Evolutionary conservation across 2,888 invertebrate species (phyloP), one percentile per base, ranked within the genome.

Genomic region (Cephus runcator): DNA sequence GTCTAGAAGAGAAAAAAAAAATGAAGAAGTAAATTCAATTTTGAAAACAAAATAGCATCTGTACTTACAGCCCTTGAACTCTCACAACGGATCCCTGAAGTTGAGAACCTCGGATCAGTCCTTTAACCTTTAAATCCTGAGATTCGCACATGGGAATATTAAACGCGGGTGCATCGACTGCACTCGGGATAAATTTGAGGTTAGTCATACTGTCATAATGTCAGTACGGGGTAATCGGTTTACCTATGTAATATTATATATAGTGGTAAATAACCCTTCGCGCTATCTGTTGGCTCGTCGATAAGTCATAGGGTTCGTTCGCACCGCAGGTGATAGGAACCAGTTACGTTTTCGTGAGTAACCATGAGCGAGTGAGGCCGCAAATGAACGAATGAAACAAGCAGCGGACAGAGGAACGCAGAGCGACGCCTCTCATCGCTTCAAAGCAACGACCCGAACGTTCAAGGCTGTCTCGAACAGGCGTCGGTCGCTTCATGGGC

Each of bases 361-460:
- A 71, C 71, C 71, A 34, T 12, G 33, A 71, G 33, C 71, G 56
- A 56, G 56, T 15, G 56, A 56, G 56, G 23, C 56, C 23, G 23
- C 56, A 56, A 56, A 56, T 56, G 56, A 56, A 56, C 71, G 34
- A 71, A 71, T 31, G 30, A 30, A 34, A 71, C 31, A 12, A 33
- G 31, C 71, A 12, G 71, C 71, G 71, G 23, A 31, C 31, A 71
- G 71, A 36, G 34, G 34, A 78, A 73, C 83, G 81, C 78, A 81
- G 80, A 84, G 86, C 85, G 85, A 85, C 84, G 82, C 85, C 84
- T 85, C 84, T 84, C 85, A 82, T 84, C 82, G 85, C 76, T 81
- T 81, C 82, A 84, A 86, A 87, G 84, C 87, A 87, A 88, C 86
- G 88, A 87, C 85, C 88, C 85, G 84, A 86, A 83, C 85, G 79